Percentiles rank a stretch among this genome's conserved stretches.
Conservation (phyloP, 2,888 invertebrate genomes). For the Lysandra coridon region DNA sequence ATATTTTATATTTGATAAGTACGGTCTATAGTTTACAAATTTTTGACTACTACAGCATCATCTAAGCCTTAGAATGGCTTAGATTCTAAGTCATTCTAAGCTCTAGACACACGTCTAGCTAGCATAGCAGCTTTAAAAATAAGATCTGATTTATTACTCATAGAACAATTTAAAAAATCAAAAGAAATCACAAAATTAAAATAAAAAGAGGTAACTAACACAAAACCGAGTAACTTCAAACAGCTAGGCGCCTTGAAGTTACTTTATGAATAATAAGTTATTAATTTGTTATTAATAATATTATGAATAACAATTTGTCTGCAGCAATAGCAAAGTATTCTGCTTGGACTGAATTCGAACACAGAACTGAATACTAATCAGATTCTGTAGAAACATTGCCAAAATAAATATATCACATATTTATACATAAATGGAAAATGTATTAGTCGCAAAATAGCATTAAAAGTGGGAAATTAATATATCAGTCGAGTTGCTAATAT, state of each 20-base stretch:
- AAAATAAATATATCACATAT: not conserved
- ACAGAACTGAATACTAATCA: constrained; percentile 3
- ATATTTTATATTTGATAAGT: too few relatives aligned
- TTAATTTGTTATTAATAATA: not conserved
- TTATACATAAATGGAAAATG: not conserved
- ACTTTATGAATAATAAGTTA: not conserved
- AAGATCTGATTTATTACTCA: not conserved
- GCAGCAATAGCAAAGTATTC: not conserved
- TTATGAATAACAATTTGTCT: not conserved
- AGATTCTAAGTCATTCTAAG: not conserved
- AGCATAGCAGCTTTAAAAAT: not conserved
- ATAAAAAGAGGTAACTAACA: too few relatives aligned
- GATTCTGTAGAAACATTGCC: constrained; percentile 11
- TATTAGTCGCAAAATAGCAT: not conserved
- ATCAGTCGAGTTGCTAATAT: too few relatives aligned
- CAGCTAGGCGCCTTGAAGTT: not conserved
- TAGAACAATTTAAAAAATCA: not conserved
- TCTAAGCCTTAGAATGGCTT: not conserved
- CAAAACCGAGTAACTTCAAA: too few relatives aligned
- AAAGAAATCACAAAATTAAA: not conserved
- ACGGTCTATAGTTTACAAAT: too few relatives aligned
- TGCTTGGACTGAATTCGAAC: not conserved
- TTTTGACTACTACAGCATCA: not conserved
- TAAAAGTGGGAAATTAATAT: too few relatives aligned
- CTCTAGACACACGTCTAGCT: too few relatives aligned